Base-by-base conservation (phyloP, 2,888 invertebrate species). In the Watsonalla cultraria region DNA sequence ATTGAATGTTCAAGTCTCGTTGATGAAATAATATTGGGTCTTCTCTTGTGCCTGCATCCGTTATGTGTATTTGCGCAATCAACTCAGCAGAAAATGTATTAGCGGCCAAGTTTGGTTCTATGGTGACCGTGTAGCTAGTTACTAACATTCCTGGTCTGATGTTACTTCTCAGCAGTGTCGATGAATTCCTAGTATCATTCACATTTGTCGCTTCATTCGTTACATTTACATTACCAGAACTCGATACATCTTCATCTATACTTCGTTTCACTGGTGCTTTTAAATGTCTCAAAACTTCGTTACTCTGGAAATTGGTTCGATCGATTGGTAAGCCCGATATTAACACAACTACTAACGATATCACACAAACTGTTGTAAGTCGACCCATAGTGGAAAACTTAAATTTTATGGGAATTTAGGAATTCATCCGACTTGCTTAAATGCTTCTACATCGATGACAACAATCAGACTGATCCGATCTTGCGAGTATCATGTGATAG, bases 131-230 rank as follows among this genome's bases (percentile, higher is more conserved):
- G 46, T 84, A 83, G 15, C 59, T 67, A 2, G 52, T 61, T 0
- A 79, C 66, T 0, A 37, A 9, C 72, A 84, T 77, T 6, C 81
- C 86, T 7, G 82, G 80, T 56, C 84, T 71, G 35, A 83, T 55
- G 49, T 69, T 60, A 47, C 74, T 76, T 47, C 68, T 64, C 5
- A 55, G n/a, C 5, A 4, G 47, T 45, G 46, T 53, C 47, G 45
- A 52, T 54, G 45, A 54, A 54, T 47, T 55, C 54, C 11, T 42
- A 7, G 50, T 47, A 51, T 57, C 51, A 5, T 46, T 33, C 11
- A 8, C 9, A 34, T 51, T 33, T 42, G 8, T 46, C 7, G 52
- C 51, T 11, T 51, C 50, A 47, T 55, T 35, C 0, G 47, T 57
- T 7, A 54, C 8, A 15, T 54, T 58, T n/a, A 60, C 47, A 33